Evolutionary conservation across 2,113 vertebrate species (phyloP).

Genomic region (Vanacampus margaritifer): DNA sequence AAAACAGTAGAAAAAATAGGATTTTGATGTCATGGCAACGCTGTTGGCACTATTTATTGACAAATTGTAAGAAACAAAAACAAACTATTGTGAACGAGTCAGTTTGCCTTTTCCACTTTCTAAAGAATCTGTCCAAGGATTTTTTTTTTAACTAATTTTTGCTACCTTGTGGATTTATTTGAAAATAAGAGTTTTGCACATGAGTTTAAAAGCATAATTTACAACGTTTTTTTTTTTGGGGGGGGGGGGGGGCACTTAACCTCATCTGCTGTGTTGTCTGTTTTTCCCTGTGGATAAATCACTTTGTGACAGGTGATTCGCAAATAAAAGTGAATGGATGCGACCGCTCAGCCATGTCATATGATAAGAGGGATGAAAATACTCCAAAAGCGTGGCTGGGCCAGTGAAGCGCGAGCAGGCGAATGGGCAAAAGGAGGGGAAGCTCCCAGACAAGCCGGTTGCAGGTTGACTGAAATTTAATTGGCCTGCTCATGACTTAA

Average conservation of each 20-base stretch:
- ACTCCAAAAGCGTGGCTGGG: slow-evolving; percentile 17
- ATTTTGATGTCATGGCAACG: too few species aligned
- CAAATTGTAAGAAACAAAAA: too few species aligned
- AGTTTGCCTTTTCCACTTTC: neutral
- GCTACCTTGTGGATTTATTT: neutral
- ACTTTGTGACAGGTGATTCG: slow-evolving; percentile 32
- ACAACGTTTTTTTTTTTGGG: too few species aligned
- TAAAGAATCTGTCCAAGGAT: neutral
- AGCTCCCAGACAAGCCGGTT: slow-evolving; percentile 25
- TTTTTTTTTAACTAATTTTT: neutral
- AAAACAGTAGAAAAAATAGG: too few species aligned
- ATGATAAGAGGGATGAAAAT: slow-evolving; percentile 38
- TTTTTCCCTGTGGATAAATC: neutral
- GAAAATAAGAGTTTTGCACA: too few species aligned
- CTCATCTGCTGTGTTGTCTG: neutral
- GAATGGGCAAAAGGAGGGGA: slow-evolving; percentile 25
- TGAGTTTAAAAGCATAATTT: too few species aligned
- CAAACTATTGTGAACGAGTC: too few species aligned
- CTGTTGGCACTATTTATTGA: too few species aligned
- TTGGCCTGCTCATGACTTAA: slow-evolving; percentile 35
- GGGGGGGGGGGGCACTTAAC: neutral
- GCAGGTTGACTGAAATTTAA: slow-evolving; percentile 47
- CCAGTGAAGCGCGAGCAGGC: slow-evolving; percentile 24
- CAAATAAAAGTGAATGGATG: slow-evolving; percentile 46
- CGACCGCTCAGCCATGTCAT: slow-evolving; percentile 35